Evolutionary conservation across 2,113 vertebrate genomes (phyloP), one percentile per base, ranked within the genome.

Genomic region (Otus sunia): DNA sequence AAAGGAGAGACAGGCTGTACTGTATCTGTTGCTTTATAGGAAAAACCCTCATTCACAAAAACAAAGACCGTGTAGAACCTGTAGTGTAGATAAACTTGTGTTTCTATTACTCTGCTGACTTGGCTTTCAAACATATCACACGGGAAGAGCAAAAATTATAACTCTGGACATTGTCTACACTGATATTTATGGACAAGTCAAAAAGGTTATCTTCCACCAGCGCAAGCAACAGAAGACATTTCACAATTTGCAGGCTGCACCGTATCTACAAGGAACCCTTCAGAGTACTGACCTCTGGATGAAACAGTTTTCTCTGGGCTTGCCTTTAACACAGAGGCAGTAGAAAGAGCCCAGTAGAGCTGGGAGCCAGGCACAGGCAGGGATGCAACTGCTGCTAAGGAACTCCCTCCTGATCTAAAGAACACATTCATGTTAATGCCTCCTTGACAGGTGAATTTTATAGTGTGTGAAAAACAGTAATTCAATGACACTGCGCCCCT

Each of bases 11-110:
- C 94, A 98, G 81, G 88, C 95, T 96, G 97, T 89, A 94, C 95
- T 88, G 43, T 91, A 96, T 96, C 95, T 96, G 76, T 85, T 96
- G 86, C 91, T 78, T 91, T 96, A 88, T 86, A 96, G 92, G 94
- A 97, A 96, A 96, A 97, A 77, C 72, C 75, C 67, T 92, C 95
- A 97, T 96, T 97, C 96, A 97, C 91, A 96, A 96, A 95, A 94
- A 92, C 45, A 94, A 96, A 84, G 84, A 85, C 16, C 10, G 47
- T 25, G 62, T 52, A 94, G 80, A 97, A 86, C 74, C 88, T 88
- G 92, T 47, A 91, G 37, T 11, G 0, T 14, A 79, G 92, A 96
- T 93, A 88, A 96, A 95, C 34, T 90, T 52, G 17, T 23, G 32
- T 34, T 84, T 79, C 60, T 79, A n/a, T 76, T 53, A 68, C 36